Base-by-base conservation (phyloP, 2,113 vertebrate genomes). In the Sinocyclocheilus maitianheensis region DNA sequence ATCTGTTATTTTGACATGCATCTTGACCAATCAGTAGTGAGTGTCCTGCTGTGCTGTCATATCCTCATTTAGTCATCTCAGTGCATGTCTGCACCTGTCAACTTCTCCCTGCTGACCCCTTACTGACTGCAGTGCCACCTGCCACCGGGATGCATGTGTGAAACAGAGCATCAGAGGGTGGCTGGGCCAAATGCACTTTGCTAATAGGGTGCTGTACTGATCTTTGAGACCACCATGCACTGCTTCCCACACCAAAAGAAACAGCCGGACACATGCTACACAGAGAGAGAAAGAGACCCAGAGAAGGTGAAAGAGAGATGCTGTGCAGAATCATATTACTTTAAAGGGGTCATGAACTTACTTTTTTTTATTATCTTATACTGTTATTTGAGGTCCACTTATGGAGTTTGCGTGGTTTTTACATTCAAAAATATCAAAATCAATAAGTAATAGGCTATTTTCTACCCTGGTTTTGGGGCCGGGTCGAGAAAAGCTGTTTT, bases 31-130 rank as follows among this genome's bases (percentile, higher is more conserved):
- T 55, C 75, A 77, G 24, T 7, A 77, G 1, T 30, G 24, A 53
- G 14, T 26, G 24, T 76, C 74, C 74, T 34, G 51, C 8, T 58
- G 76, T 37, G 76, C 76, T 58, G 76, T 77, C 51, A 58, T 2
- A 20, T 34, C 26, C 51, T 77, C 76, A 77, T 77, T 34, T 72
- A 77, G 74, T 16, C 0, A 1, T 75, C 43, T 34, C 65, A 74
- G 63, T 20, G 20, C 26, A 10, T 3, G 26, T 82, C 30, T 60
- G 63, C 40, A 81, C 75, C 58, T 69, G 24, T 60, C 67, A 65
- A 58, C 62, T 67, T 77, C 71, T 60, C 34, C 30, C 40, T 58
- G 80, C 75, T 86, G 62, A 51, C n/a, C 58, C 30, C 26, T n/a
- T 60, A 60, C 72, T 85, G 60, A 53, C 26, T 72, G 78, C 22